These are phyloP conservation scores for Uromys caudimaculatus DNA, from an alignment of 2,797 vertebrate genomes.

Conservation along the genomic window DNA sequence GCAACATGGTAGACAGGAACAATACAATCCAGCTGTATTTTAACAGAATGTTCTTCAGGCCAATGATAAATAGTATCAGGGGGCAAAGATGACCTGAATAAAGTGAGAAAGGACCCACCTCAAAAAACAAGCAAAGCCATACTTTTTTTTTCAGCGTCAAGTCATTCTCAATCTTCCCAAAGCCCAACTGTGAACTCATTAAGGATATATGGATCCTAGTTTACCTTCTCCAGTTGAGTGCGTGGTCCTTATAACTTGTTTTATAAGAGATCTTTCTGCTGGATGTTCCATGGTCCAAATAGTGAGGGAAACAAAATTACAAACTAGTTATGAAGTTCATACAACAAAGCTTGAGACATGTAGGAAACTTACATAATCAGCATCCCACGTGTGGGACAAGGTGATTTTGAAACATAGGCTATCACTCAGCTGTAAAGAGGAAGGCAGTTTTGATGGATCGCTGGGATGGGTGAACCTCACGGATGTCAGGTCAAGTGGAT, in stretches of 20 bases:
- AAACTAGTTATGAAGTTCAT: neutral
- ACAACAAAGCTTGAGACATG: neutral
- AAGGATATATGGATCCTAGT: neutral
- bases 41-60: neutral
- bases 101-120: neutral
- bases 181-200: neutral
- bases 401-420: neutral
- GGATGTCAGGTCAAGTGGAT: neutral
- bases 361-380: neutral
- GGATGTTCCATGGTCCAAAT: neutral
- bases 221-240: neutral
- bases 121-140: slow-evolving; percentile 6
- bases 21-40: neutral
- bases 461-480: neutral
- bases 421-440: neutral
- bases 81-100: neutral
- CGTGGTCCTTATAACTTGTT: neutral
- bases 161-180: neutral
- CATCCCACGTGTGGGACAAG: neutral
- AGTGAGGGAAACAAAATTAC: neutral
- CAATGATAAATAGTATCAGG: neutral
- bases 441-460: neutral
- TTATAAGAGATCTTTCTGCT: neutral
- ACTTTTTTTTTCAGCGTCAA: neutral
- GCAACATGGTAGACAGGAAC: neutral